Conservation (phyloP, 2,113 vertebrate species). For the Nestor notabilis region DNA sequence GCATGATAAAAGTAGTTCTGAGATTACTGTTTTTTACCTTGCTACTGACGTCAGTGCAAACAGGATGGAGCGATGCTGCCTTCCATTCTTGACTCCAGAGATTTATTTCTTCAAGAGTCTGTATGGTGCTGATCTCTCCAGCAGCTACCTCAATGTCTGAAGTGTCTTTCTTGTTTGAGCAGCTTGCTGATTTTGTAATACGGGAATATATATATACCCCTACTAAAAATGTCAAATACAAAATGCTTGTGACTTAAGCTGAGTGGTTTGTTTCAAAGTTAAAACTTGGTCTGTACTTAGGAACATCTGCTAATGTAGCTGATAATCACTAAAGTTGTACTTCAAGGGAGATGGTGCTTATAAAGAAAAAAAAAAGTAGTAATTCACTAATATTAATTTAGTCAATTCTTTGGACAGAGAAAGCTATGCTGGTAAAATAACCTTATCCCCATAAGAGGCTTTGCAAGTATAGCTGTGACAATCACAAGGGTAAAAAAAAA, state of each 20-base stretch:
- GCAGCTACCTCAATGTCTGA: neutral
- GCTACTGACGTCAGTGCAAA: neutral
- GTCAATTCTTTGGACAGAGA: neutral
- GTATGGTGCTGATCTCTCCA: neutral
- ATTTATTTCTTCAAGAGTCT: neutral
- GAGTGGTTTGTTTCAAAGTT: neutral
- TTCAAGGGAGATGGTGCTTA: neutral
- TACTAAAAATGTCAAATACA: neutral
- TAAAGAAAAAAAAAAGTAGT: neutral
- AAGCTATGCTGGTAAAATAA: neutral
- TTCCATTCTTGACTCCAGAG: neutral
- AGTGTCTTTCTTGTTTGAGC: neutral
- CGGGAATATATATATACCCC: neutral
- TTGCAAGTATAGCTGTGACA: neutral
- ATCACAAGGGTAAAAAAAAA: neutral
- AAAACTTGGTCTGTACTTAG: neutral
- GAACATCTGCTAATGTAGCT: neutral
- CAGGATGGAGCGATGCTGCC: neutral
- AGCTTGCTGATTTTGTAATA: neutral
- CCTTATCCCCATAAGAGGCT: neutral
- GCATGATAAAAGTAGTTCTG: neutral
- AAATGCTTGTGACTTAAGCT: neutral
- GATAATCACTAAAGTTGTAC: neutral
- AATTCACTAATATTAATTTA: neutral
- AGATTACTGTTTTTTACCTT: neutral